Conservation (phyloP, 2,797 vertebrate species). For the Tenualosa ilisha region DNA sequence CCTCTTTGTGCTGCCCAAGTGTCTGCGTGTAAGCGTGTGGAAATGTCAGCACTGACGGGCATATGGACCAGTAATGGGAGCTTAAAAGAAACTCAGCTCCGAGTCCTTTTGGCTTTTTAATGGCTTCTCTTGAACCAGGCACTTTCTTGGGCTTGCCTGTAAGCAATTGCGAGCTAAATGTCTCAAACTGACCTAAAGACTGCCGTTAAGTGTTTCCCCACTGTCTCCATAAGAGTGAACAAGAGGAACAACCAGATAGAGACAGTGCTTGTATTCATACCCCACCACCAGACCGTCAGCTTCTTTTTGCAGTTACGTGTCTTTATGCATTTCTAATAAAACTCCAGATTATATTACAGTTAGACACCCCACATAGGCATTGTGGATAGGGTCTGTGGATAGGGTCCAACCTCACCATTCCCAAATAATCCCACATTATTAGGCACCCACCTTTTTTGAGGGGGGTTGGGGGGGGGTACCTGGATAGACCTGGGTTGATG, state of each 20-base stretch:
- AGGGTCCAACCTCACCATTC: not conserved
- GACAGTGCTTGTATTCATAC: not conserved
- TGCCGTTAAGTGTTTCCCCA: not conserved
- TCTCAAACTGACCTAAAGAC: not conserved
- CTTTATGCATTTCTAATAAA: not conserved
- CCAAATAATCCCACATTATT: not conserved
- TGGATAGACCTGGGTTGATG: not conserved
- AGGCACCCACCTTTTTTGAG: not conserved
- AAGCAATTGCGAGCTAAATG: conserved; percentile 10
- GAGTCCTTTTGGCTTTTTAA: conserved; percentile 2
- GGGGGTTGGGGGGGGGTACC: not conserved
- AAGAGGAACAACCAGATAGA: not conserved
- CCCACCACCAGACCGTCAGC: not conserved
- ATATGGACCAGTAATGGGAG: conserved; percentile 61
- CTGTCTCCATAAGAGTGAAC: not conserved
- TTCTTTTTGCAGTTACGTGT: not conserved
- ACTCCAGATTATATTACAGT: not conserved
- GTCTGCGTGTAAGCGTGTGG: conserved; percentile 56
- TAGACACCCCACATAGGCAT: not conserved
- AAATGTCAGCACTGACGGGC: conserved; percentile 57
- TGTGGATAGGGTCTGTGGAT: not conserved
- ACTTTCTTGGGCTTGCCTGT: not conserved
- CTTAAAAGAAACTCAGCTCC: not conserved
- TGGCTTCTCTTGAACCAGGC: not conserved
- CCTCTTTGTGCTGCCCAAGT: conserved; percentile 58